phyloP scores from a whole-genome alignment of 1,140 invertebrate species.

The Euura saliciscinereae region DNA sequence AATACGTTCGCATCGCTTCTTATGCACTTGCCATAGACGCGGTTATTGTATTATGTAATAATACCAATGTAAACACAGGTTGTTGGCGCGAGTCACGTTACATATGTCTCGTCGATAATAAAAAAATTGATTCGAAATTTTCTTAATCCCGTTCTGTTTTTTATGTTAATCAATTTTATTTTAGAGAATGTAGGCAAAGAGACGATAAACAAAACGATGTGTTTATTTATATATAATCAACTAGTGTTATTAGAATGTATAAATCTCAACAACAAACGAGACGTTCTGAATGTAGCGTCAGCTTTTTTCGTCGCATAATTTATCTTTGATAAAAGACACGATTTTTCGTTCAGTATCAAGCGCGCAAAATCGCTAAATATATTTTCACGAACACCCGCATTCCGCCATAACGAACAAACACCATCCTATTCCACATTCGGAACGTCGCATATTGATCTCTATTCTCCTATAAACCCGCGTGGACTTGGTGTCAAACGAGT shows the following conservation, averaged over 20 bases:
- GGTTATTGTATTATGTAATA: too few species aligned
- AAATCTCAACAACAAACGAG: constrained; percentile 1
- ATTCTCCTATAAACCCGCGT: constrained; percentile 24
- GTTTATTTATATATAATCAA: not conserved
- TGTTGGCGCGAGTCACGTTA: too few species aligned
- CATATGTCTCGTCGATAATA: too few species aligned
- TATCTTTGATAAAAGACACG: not conserved
- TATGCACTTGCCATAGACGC: too few species aligned
- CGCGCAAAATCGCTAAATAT: not conserved
- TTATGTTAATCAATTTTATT: constrained; percentile 4
- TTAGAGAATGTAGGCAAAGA: not conserved
- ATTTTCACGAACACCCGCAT: constrained; percentile 1
- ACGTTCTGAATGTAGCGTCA: not conserved
- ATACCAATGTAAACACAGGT: too few species aligned
- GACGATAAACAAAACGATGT: not conserved
- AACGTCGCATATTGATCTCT: constrained; percentile 31
- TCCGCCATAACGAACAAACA: constrained; percentile 7
- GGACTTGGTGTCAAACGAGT: constrained; percentile 22
- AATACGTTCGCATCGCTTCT: too few species aligned
- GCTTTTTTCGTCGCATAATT: constrained; percentile 1
- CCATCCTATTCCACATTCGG: constrained; percentile 2
- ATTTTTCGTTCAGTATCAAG: not conserved
- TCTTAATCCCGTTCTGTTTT: not conserved
- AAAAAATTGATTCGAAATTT: not conserved
- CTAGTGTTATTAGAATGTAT: not conserved